phyloP scores from a whole-genome alignment of 2,113 vertebrate species.

The Hepsetus odoe region DNA sequence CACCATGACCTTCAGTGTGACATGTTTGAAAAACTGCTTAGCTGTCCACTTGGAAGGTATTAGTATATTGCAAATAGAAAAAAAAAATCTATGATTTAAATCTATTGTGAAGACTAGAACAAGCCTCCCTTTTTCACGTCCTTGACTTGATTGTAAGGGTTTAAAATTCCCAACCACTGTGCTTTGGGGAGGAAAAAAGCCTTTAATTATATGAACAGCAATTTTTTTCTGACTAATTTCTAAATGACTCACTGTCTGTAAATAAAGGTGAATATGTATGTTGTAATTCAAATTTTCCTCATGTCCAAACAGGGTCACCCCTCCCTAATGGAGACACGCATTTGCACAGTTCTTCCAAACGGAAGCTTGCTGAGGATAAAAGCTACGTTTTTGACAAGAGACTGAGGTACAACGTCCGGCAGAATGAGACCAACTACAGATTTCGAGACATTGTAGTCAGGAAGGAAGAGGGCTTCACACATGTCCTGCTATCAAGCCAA shows the following conservation, averaged over 20 bases:
- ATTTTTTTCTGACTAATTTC: too few species aligned
- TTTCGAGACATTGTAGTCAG: conserved; percentile 98
- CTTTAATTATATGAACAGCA: neutral
- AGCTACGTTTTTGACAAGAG: conserved; percentile 96
- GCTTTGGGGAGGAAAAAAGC: neutral
- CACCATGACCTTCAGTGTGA: neutral
- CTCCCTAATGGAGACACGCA: conserved; percentile 85
- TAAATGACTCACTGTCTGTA: too few species aligned
- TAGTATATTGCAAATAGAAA: neutral
- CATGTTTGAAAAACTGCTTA: neutral
- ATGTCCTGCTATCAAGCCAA: conserved; percentile 94
- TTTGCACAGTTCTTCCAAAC: conserved; percentile 87
- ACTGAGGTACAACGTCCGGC: conserved; percentile 94
- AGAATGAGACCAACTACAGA: conserved; percentile 93
- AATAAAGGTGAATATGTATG: neutral
- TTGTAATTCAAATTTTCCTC: conserved; percentile 22
- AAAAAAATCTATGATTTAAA: neutral
- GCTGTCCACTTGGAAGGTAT: neutral
- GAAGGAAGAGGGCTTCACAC: conserved; percentile 97
- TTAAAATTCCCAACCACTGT: neutral
- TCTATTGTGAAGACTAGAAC: neutral
- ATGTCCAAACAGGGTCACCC: conserved; percentile 75
- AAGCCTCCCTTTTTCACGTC: neutral
- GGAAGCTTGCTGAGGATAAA: conserved; percentile 90
- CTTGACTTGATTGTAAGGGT: neutral